A percentile compares a stretch with the other conserved stretches of the same genome.
Conservation (phyloP, 1,140 invertebrate genomes). For the Potamilus streckersoni region DNA sequence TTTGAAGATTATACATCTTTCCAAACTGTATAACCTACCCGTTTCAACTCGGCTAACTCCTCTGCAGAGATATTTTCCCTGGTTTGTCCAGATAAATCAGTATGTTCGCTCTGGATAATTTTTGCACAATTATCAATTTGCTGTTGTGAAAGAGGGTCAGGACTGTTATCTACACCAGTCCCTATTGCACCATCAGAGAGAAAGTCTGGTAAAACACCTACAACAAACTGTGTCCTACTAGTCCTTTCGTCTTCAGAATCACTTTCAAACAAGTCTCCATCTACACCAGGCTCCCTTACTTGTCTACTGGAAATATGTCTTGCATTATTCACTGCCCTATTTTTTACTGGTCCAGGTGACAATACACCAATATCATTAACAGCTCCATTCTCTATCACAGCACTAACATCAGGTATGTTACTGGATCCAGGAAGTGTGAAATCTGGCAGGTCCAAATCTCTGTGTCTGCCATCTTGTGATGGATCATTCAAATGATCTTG, state of each 20-base stretch:
- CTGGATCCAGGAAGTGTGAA: slow-evolving; percentile 32
- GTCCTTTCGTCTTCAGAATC: slow-evolving; percentile 4
- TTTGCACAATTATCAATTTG: too few species aligned
- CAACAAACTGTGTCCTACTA: slow-evolving; percentile 2
- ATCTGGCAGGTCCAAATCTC: slow-evolving; percentile 48
- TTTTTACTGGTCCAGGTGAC: not conserved
- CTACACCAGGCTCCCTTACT: not conserved
- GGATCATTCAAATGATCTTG: slow-evolving; percentile 54
- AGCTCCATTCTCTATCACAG: slow-evolving; percentile 9
- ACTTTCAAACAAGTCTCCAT: not conserved
- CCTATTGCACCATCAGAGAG: slow-evolving; percentile 39
- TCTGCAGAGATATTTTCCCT: too few species aligned
- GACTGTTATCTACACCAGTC: too few species aligned
- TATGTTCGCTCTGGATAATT: too few species aligned
- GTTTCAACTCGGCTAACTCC: too few species aligned
- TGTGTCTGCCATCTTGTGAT: slow-evolving; percentile 4
- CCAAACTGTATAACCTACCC: too few species aligned
- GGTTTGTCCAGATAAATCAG: too few species aligned
- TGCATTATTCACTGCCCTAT: not conserved
- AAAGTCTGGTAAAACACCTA: slow-evolving; percentile 55
- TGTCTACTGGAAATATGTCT: slow-evolving; percentile 10
- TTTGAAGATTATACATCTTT: too few species aligned
- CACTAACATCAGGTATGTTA: slow-evolving; percentile 6
- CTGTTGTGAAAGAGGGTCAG: too few species aligned
- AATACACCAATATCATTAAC: slow-evolving; percentile 8